phyloP scores from a whole-genome alignment of 2,888 invertebrate species.

The Netelia inedita region DNA sequence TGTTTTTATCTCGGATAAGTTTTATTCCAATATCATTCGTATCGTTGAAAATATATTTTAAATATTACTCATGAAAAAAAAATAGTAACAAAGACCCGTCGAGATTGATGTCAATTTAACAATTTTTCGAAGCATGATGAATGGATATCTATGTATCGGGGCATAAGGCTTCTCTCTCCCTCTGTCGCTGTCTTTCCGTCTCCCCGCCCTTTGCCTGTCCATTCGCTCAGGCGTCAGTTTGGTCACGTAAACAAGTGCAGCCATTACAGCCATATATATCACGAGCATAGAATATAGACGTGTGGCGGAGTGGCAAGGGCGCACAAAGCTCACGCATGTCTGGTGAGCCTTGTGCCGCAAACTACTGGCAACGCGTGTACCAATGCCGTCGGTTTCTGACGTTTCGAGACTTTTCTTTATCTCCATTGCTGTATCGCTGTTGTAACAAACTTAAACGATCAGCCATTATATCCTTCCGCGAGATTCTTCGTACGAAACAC shows the following conservation, averaged over 20 bases:
- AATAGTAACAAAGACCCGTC: background rate
- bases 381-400: conserved; percentile 62
- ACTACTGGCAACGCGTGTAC: conserved; percentile 58
- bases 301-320: conserved; percentile 53
- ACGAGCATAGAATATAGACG: conserved; percentile 51
- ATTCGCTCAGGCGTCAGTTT: conserved; percentile 52
- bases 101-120: background rate
- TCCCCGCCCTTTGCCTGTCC: conserved; percentile 21
- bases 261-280: conserved; percentile 56
- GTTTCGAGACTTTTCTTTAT: conserved; percentile 55
- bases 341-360: conserved; percentile 13
- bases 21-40: background rate
- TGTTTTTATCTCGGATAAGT: background rate
- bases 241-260: conserved; percentile 65
- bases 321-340: conserved; percentile 52
- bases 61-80: background rate
- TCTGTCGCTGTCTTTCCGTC: conserved; percentile 12
- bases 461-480: background rate
- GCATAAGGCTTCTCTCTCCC: conserved; percentile 19
- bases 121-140: background rate
- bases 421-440: background rate
- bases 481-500: conserved; percentile 1
- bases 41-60: background rate
- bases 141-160: background rate
- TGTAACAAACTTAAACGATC: background rate